Evolutionary conservation across 2,888 invertebrate genomes (phyloP).

Genomic region (Megaustenia siamemsis): DNA sequence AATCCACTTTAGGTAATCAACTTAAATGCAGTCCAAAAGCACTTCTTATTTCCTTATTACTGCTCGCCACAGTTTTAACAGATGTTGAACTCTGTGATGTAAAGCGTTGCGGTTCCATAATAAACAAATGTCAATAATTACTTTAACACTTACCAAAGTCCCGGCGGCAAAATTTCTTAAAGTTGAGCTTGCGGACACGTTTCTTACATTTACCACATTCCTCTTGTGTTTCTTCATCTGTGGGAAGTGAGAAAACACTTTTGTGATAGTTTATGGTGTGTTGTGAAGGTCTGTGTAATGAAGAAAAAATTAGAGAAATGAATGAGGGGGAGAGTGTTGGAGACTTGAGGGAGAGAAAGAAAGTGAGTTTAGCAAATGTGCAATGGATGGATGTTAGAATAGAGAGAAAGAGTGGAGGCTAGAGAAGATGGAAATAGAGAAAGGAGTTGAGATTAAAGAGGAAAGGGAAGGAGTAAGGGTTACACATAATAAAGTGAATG

Average conservation of each 20-base stretch:
- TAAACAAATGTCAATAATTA: too few species aligned
- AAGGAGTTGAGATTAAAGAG: too few species aligned
- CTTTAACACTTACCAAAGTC: conserved; percentile 92
- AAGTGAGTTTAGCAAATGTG: background rate
- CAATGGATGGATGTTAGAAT: background rate
- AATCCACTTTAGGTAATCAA: too few species aligned
- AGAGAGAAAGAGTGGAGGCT: background rate
- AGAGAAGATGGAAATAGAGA: too few species aligned
- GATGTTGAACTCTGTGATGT: too few species aligned
- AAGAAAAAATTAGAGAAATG: background rate
- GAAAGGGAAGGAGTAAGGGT: background rate
- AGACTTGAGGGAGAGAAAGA: background rate
- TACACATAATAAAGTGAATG: background rate
- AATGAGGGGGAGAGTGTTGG: background rate
- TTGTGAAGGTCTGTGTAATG: background rate
- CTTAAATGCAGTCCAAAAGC: too few species aligned
- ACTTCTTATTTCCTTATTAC: too few species aligned
- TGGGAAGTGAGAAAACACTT: background rate
- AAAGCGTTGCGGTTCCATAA: too few species aligned
- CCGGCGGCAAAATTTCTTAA: conserved; percentile 94
- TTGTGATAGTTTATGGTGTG: too few species aligned
- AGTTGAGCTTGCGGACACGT: conserved; percentile 84
- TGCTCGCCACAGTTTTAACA: too few species aligned
- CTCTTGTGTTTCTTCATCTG: conserved; percentile 14
- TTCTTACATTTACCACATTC: conserved; percentile 64